Evolutionary conservation across 2,888 invertebrate species (phyloP).

Genomic region (Meiosimyza decipiens): DNA sequence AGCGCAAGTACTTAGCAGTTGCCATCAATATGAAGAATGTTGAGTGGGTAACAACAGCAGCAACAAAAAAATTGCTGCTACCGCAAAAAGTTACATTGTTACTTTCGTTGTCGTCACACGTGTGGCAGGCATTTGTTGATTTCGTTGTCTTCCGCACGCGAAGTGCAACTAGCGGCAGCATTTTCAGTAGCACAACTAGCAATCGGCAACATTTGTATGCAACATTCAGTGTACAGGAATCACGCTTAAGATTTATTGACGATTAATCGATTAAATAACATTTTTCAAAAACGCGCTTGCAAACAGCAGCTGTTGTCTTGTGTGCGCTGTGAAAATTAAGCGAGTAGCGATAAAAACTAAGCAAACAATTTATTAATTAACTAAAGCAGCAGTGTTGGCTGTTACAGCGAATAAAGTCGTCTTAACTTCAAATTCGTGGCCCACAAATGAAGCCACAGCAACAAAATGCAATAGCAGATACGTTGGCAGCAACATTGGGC

Average conservation of each 20-base stretch:
- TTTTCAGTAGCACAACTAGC: neutral
- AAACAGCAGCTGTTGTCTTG: slow-evolving; percentile 3
- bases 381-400: neutral
- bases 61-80: neutral
- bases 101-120: neutral
- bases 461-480: too few species aligned
- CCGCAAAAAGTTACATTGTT: neutral
- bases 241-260: neutral
- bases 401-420: neutral
- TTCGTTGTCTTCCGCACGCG: slow-evolving; percentile 1
- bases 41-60: neutral
- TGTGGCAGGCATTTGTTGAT: neutral
- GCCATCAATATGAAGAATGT: neutral
- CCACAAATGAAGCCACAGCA: too few species aligned
- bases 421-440: too few species aligned
- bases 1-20: neutral
- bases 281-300: slow-evolving; percentile 19
- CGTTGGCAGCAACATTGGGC: neutral
- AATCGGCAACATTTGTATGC: neutral
- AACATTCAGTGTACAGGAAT: too few species aligned
- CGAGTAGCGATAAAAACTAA: slow-evolving; percentile 9
- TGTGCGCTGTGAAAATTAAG: neutral
- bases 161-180: neutral
- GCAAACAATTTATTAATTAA: slow-evolving; percentile 24
- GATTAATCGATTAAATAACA: slow-evolving; percentile 32